These are phyloP conservation scores for Diploscapter pachys DNA, from an alignment of 1,140 invertebrate genomes.

Conservation along the genomic window DNA sequence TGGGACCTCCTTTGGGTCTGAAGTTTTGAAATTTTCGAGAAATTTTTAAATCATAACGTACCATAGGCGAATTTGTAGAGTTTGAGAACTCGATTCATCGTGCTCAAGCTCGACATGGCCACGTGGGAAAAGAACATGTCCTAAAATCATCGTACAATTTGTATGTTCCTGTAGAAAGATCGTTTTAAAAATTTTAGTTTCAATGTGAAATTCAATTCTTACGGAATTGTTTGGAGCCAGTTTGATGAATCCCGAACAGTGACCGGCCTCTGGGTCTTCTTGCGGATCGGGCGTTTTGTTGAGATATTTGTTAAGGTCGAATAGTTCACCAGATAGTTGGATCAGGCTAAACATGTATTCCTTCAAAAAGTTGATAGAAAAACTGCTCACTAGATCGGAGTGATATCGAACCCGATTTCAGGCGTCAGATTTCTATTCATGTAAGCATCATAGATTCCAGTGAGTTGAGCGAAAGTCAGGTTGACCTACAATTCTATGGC, in stretches of 20 bases:
- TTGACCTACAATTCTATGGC: slow-evolving; percentile 24
- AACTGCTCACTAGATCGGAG: slow-evolving; percentile 38
- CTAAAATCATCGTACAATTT: slow-evolving; percentile 2
- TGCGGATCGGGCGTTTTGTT: slow-evolving; percentile 46
- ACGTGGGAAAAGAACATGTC: slow-evolving; percentile 54
- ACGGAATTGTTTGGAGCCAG: slow-evolving; percentile 51
- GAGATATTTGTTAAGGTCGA: slow-evolving; percentile 50
- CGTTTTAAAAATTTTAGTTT: slow-evolving; percentile 1
- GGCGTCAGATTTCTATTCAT: slow-evolving; percentile 35
- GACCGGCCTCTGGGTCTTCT: slow-evolving; percentile 50
- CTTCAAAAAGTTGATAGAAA: background rate
- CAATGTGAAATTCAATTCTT: slow-evolving; percentile 1
- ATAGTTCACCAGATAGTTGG: slow-evolving; percentile 53
- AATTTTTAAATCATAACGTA: slow-evolving; percentile 14
- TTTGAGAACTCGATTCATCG: slow-evolving; percentile 56
- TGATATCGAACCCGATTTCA: slow-evolving; percentile 46
- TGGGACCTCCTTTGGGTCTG: slow-evolving; percentile 59
- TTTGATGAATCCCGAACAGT: slow-evolving; percentile 55
- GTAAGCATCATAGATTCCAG: slow-evolving; percentile 42
- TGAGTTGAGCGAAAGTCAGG: slow-evolving; percentile 52
- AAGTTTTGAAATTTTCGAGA: slow-evolving; percentile 9
- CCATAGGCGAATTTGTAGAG: slow-evolving; percentile 58
- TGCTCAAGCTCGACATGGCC: slow-evolving; percentile 53
- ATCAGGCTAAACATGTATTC: slow-evolving; percentile 44
- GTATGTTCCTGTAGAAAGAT: background rate